Base-by-base conservation (phyloP, 2,888 invertebrate genomes). In the Brenthis hecate region DNA sequence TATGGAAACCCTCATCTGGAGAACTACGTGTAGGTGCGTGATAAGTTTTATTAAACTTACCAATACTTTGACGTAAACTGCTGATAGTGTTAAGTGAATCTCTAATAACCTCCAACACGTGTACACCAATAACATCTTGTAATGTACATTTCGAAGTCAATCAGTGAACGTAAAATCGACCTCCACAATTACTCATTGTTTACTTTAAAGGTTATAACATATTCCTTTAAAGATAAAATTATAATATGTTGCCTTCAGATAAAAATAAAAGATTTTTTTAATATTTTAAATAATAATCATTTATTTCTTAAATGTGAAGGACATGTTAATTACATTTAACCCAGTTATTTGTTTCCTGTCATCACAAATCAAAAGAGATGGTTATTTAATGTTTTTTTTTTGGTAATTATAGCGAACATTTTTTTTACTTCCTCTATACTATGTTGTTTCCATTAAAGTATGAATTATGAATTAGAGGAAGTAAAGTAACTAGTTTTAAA, bases 141-240 rank as follows among this genome's bases (percentile, higher is more conserved):
- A 61, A 65, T 63, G 32, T 66, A 63, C 54, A 61, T 64, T 66
- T 65, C 55, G 50, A 68, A 71, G 61, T 56, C 63, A 68, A 71
- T 65, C 62, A 68, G 68, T 65, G 68, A 71, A 71, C 68, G 71
- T 68, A 63, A 60, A 67, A 66, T 53, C 58, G 68, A 64, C 71
- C 71, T 71, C 71, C 63, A 51, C 28, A 14, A 32, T 51, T 65
- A 69, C 43, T 61, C 66, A 66, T 66, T 58, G 58, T 61, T 65
- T 69, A 56, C 32, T 60, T 28, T 48, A 69, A 61, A 69, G 56
- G 65, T 65, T 61, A 65, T 53, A 64, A 64, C 28, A 64, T 50
- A 53, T 65, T 54, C 64, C 32, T 64, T 16, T 36, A 55, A 63
- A 2, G 11, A 63, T 55, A 55, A 63, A 47, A 55, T 14, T 63